phyloP scores from a whole-genome alignment of 2,797 vertebrate species.

The Rhyacichthys aspro region DNA sequence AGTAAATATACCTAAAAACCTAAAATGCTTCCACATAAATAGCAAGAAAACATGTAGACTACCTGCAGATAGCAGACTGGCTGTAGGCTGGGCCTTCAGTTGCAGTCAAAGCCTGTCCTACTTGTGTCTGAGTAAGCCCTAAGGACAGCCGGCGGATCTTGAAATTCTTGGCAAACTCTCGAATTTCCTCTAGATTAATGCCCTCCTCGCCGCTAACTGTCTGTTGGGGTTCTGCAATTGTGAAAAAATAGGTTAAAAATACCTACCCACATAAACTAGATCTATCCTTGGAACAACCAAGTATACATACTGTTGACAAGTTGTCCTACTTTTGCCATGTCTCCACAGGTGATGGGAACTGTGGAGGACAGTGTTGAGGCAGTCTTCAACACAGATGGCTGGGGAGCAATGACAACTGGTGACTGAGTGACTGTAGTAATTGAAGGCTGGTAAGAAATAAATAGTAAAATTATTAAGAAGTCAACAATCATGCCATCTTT shows the following conservation, averaged over 20 bases:
- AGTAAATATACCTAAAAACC: too few species aligned
- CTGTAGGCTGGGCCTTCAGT: constrained; percentile 97
- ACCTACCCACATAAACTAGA: constrained; percentile 32
- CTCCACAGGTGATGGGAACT: constrained; percentile 85
- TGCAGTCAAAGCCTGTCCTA: constrained; percentile 95
- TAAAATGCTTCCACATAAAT: neutral
- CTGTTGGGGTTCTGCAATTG: constrained; percentile 84
- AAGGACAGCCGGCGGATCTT: constrained; percentile 95
- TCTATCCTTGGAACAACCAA: constrained; percentile 37
- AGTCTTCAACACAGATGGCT: constrained; percentile 70
- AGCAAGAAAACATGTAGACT: constrained; percentile 25
- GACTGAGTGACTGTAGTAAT: constrained; percentile 80
- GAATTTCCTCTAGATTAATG: constrained; percentile 97
- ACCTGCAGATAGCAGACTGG: constrained; percentile 98
- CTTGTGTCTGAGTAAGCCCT: constrained; percentile 96
- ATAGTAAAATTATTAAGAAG: neutral
- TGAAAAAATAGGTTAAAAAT: constrained; percentile 54
- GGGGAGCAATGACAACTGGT: constrained; percentile 85
- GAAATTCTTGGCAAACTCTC: constrained; percentile 99
- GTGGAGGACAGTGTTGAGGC: constrained; percentile 71
- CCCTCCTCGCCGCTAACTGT: constrained; percentile 86
- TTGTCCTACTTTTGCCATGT: constrained; percentile 92
- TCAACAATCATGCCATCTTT: neutral
- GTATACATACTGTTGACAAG: constrained; percentile 90
- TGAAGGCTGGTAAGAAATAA: constrained; percentile 60